phyloP scores from a whole-genome alignment of 2,113 vertebrate genomes.

The Tragelaphus scriptus region DNA sequence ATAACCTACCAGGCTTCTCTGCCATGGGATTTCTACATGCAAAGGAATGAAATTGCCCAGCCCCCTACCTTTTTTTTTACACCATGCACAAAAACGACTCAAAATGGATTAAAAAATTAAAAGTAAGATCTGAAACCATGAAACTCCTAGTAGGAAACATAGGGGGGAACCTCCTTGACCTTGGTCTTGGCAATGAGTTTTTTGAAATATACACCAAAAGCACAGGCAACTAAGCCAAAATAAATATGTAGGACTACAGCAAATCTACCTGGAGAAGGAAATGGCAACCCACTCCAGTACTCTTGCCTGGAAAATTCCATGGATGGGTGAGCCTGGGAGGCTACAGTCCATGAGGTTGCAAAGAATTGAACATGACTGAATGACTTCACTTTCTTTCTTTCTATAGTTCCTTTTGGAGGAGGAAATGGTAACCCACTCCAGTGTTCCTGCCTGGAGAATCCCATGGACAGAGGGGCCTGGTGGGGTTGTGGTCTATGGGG shows the following conservation, averaged over 20 bases:
- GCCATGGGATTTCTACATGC: background rate
- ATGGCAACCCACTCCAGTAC: background rate
- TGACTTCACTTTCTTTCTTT: background rate
- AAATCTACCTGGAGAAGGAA: background rate
- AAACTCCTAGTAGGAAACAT: background rate
- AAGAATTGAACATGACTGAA: background rate
- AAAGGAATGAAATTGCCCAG: background rate
- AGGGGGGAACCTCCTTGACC: background rate
- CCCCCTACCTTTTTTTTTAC: background rate
- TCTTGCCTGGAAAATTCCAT: background rate
- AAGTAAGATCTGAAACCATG: background rate
- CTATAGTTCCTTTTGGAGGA: background rate
- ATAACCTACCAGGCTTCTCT: background rate
- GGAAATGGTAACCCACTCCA: background rate
- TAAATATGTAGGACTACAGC: background rate
- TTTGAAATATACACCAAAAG: background rate
- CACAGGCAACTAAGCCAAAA: background rate
- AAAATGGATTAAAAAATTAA: background rate
- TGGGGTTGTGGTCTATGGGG: background rate
- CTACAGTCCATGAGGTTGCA: background rate
- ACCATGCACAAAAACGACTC: background rate
- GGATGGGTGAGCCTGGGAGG: background rate
- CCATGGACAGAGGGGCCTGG: background rate
- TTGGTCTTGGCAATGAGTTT: background rate
- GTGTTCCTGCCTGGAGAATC: background rate